phyloP scores from a whole-genome alignment of 1,140 invertebrate genomes.

The Sminthurinus signatus region DNA sequence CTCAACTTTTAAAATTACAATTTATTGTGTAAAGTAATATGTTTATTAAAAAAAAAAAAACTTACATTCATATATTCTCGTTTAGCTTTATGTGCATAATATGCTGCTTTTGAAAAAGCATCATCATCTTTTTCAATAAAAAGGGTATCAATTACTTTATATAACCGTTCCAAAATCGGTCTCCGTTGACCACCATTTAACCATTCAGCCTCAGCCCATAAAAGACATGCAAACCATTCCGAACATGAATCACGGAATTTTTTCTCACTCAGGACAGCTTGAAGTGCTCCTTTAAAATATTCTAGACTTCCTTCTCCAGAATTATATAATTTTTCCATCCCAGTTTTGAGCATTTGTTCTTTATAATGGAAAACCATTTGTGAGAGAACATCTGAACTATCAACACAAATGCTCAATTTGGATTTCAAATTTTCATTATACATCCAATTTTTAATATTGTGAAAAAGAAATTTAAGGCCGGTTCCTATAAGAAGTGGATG shows the following conservation, averaged over 20 bases:
- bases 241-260: constrained; percentile 16
- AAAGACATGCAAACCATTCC: constrained; percentile 36
- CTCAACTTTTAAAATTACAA: too few relatives aligned
- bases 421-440: constrained; percentile 16
- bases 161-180: constrained; percentile 30
- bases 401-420: constrained; percentile 6
- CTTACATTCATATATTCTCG: constrained; percentile 10
- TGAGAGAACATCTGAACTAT: constrained; percentile 8
- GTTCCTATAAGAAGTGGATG: constrained; percentile 5
- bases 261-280: constrained; percentile 29
- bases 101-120: constrained; percentile 28
- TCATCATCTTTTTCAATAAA: constrained; percentile 32
- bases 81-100: constrained; percentile 31
- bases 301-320: constrained; percentile 21
- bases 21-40: too few relatives aligned
- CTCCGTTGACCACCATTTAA: constrained; percentile 22
- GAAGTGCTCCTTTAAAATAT: constrained; percentile 29
- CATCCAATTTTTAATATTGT: constrained; percentile 3
- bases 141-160: constrained; percentile 31
- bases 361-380: constrained; percentile 28
- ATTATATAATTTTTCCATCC: constrained; percentile 28
- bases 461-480: not conserved
- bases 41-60: too few relatives aligned
- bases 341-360: constrained; percentile 23
- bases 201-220: constrained; percentile 40